Conservation (phyloP, 2,888 invertebrate genomes). For the Operophtera brumata region DNA sequence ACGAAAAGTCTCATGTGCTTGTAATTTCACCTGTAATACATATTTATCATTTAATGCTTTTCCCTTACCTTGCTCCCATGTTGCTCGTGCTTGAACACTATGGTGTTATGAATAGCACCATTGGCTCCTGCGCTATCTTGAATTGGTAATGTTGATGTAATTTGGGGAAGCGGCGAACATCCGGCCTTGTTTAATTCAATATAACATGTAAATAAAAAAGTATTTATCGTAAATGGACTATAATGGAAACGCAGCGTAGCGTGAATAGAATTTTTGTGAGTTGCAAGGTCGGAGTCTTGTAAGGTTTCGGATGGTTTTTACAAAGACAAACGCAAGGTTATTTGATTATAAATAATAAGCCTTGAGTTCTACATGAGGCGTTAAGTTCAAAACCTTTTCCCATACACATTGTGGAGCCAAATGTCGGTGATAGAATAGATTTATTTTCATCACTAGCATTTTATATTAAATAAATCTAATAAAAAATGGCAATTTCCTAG, state of each 20-base stretch:
- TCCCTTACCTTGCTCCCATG: not conserved
- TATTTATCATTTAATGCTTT: no score
- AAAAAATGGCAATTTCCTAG: no score
- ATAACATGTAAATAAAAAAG: slow-evolving; percentile 51
- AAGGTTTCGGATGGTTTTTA: not conserved
- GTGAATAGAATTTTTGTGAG: slow-evolving; percentile 43
- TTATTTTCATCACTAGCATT: no score
- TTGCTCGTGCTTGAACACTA: not conserved
- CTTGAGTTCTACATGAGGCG: no score
- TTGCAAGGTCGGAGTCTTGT: slow-evolving; percentile 25
- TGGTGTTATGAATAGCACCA: not conserved
- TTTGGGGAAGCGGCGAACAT: slow-evolving; percentile 53
- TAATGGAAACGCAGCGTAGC: slow-evolving; percentile 56
- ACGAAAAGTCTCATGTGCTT: no score
- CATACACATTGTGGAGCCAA: no score
- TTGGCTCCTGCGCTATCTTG: slow-evolving; percentile 6
- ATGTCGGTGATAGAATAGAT: no score
- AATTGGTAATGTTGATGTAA: slow-evolving; percentile 53
- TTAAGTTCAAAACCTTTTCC: no score
- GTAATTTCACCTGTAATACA: no score
- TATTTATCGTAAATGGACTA: slow-evolving; percentile 55
- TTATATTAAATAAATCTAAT: no score
- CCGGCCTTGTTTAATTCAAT: slow-evolving; percentile 60
- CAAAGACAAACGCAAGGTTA: no score
- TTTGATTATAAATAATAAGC: no score